Evolutionary conservation across 2,888 invertebrate genomes (phyloP).

Genomic region (Lasioglossum leucozonium): DNA sequence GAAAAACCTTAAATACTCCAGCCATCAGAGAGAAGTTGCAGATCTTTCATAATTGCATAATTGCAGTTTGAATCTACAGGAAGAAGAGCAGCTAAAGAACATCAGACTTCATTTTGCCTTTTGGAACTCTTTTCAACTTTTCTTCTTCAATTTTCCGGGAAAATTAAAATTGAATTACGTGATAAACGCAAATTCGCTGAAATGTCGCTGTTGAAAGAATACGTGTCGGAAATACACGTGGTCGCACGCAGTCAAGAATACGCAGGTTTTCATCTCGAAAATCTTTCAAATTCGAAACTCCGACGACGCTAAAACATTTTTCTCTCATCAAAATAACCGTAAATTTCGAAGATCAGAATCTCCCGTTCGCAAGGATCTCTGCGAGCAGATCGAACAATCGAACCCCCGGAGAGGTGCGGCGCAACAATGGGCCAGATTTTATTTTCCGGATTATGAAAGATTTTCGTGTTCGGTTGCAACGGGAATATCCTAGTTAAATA

Average conservation of each 20-base stretch:
- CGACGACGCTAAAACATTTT: not conserved
- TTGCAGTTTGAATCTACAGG: not conserved
- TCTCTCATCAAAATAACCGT: not conserved
- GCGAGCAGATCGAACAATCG: not conserved
- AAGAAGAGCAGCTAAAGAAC: not conserved
- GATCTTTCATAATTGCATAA: not conserved
- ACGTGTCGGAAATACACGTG: no score
- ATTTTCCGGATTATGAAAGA: not conserved
- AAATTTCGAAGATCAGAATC: not conserved
- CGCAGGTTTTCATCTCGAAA: not conserved
- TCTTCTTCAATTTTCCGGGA: not conserved
- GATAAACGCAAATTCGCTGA: not conserved
- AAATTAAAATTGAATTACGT: not conserved
- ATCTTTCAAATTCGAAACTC: not conserved
- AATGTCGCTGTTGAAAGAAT: not conserved
- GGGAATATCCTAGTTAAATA: not conserved
- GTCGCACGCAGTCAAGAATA: no score
- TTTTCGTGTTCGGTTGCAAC: not conserved
- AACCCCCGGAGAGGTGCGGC: not conserved
- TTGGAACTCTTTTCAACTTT: not conserved
- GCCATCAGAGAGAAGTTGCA: not conserved
- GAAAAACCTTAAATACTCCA: not conserved
- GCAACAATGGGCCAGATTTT: not conserved
- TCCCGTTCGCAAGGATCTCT: not conserved
- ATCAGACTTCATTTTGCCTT: not conserved